Evolutionary conservation across 2,113 vertebrate genomes (phyloP), one percentile per base, ranked within the genome.

Genomic region (Takifugu flavidus): DNA sequence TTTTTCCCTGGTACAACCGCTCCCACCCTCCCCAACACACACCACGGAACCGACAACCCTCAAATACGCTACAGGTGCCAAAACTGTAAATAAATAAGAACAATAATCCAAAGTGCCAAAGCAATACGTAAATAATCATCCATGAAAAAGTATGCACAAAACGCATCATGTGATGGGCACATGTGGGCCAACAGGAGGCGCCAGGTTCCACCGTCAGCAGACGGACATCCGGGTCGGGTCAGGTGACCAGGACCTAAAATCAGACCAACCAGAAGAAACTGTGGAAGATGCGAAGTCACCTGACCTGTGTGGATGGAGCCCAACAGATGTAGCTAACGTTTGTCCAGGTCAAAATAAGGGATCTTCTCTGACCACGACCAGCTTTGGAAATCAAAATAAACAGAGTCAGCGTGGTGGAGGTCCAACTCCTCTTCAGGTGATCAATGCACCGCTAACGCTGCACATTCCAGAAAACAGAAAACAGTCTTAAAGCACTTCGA

Each of bases 401-500:
- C 13, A 10, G n/a, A 31, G 14, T 34, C 8, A 45, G 13, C 2
- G 44, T 45, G 44, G 49, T 13, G n/a, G 49, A 20, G 58, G 52
- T 72, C 59, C n/a, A 59, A 65, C 46, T 26, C 15, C 27, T 27
- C 1, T 55, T 2, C 2, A 59, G 29, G 59, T 56, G 62, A 71
- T 27, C 20, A 55, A 67, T 12, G 31, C 59, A 77, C 39, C 53
- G 43, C 50, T 39, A 74, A 83, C 55, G 59, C 78, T 78, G 82
- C 73, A 79, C 80, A 77, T 73, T 81, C 56, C 77, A 86, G 56
- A 82, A 34, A 67, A 53, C 59, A 62, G 29, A 13, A 55, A 49
- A 69, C 69, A n/a, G 31, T 68, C 52, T 57, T 75, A 70, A 83
- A 82, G 80, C 83, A 85, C 77, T 78, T 83, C 54, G 69, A 65